Evolutionary conservation across 2,113 vertebrate species (phyloP).

Genomic region (Telmatochromis brichardi): DNA sequence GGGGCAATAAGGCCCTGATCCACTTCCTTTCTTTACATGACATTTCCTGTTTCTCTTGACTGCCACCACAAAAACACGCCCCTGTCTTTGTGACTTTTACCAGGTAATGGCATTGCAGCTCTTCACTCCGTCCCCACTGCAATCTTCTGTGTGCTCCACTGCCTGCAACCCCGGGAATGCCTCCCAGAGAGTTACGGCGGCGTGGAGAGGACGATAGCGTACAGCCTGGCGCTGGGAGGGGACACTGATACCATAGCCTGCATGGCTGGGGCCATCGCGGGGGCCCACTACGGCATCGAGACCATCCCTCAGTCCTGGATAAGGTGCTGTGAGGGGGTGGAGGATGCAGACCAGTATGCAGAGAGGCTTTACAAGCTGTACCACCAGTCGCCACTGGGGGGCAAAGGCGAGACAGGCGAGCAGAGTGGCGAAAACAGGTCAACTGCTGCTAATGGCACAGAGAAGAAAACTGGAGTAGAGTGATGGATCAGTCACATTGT

Average conservation of each 20-base stretch:
- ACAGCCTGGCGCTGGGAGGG: constrained; percentile 91
- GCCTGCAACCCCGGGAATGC: constrained; percentile 81
- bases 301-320: constrained; percentile 83
- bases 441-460: not conserved
- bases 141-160: constrained; percentile 94
- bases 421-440: not conserved
- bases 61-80: not conserved
- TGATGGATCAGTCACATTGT: not conserved
- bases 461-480: constrained; percentile 24
- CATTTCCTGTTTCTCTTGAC: not conserved
- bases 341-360: constrained; percentile 81
- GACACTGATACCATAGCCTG: constrained; percentile 99
- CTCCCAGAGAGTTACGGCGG: constrained; percentile 80
- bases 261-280: constrained; percentile 96
- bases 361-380: constrained; percentile 83
- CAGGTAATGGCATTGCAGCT: constrained; percentile 92
- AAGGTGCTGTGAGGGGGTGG: constrained; percentile 84
- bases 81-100: not conserved
- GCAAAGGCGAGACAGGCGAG: constrained; percentile 68
- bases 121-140: constrained; percentile 95
- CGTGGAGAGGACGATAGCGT: constrained; percentile 74
- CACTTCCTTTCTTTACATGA: not conserved
- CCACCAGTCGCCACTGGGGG: constrained; percentile 34
- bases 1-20: not conserved
- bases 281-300: constrained; percentile 89